Percentiles rank a stretch among this genome's conserved stretches.
These are phyloP conservation scores for Sebastes reedi DNA, from an alignment of 2,797 vertebrate genomes.

Conservation along the genomic window DNA sequence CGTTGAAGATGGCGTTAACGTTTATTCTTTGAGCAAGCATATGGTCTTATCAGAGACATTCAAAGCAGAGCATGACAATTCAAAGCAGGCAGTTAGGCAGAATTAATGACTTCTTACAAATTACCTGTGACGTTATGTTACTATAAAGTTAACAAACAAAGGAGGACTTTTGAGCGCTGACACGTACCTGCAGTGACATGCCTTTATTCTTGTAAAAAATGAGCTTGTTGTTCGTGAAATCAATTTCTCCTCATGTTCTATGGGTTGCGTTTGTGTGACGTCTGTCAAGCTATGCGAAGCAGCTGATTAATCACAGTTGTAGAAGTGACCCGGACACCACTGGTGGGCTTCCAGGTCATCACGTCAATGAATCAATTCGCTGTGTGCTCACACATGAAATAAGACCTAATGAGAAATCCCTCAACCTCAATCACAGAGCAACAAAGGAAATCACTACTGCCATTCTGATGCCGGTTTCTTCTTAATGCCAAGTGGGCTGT, in stretches of 20 bases:
- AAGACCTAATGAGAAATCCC: slow-evolving; percentile 69
- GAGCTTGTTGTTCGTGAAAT: background rate
- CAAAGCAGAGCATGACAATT: slow-evolving; percentile 35
- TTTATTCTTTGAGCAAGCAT: slow-evolving; percentile 57
- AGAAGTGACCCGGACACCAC: slow-evolving; percentile 52
- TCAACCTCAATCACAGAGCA: slow-evolving; percentile 56
- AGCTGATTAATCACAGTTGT: slow-evolving; percentile 66
- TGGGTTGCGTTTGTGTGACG: slow-evolving; percentile 11
- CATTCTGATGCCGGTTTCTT: slow-evolving; percentile 25
- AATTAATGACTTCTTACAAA: slow-evolving; percentile 44
- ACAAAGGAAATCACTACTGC: slow-evolving; percentile 53
- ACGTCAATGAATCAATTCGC: slow-evolving; percentile 66
- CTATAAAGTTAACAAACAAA: slow-evolving; percentile 17
- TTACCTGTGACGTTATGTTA: slow-evolving; percentile 30
- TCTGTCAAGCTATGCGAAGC: slow-evolving; percentile 20
- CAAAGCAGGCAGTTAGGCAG: slow-evolving; percentile 37
- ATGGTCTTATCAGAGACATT: slow-evolving; percentile 50
- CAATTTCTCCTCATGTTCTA: background rate
- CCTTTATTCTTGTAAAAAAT: slow-evolving; percentile 10
- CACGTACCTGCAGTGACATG: background rate
- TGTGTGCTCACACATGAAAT: slow-evolving; percentile 71
- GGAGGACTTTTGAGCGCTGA: slow-evolving; percentile 4
- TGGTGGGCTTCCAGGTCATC: slow-evolving; percentile 62
- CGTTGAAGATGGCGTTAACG: slow-evolving; percentile 42
- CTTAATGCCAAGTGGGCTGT: slow-evolving; percentile 9